These are phyloP conservation scores for zebrafish (Danio rerio) DNA, from an alignment of 2,113 vertebrate genomes.

Conservation along the genomic window DNA sequence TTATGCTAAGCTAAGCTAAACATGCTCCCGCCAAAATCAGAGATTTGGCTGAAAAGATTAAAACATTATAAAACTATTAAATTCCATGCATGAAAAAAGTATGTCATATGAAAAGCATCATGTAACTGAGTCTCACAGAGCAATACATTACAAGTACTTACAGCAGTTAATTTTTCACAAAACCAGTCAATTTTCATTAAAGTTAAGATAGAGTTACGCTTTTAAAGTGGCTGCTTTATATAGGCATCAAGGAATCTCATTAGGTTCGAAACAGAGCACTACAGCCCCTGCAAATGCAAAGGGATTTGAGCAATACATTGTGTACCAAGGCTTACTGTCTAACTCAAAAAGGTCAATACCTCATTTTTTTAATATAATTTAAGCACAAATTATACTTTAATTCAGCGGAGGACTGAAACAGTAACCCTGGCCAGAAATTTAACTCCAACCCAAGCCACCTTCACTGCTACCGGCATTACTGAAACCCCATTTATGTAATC, in stretches of 20 bases:
- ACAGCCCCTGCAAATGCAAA: not conserved
- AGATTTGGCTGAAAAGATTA: no score
- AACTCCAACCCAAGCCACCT: no score
- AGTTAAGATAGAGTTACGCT: not conserved
- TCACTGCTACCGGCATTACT: no score
- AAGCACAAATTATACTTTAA: no score
- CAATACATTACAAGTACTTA: not conserved
- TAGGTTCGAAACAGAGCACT: not conserved
- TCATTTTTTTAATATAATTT: not conserved
- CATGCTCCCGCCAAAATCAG: no score
- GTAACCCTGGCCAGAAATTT: no score
- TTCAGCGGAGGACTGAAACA: no score
- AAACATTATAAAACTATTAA: no score
- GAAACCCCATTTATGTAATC: no score
- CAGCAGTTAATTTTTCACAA: conserved; percentile 2
- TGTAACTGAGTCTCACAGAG: not conserved
- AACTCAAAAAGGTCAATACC: not conserved
- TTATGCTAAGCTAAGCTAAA: no score
- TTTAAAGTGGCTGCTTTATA: not conserved
- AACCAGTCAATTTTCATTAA: not conserved
- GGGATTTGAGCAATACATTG: not conserved
- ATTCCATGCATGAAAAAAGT: not conserved
- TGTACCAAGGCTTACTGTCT: not conserved
- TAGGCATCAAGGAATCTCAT: conserved; percentile 6
- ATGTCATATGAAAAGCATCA: not conserved